Percentiles rank a stretch among this genome's conserved stretches.
Conservation (phyloP, 2,888 invertebrate species). For the Eupithecia dodoneata region DNA sequence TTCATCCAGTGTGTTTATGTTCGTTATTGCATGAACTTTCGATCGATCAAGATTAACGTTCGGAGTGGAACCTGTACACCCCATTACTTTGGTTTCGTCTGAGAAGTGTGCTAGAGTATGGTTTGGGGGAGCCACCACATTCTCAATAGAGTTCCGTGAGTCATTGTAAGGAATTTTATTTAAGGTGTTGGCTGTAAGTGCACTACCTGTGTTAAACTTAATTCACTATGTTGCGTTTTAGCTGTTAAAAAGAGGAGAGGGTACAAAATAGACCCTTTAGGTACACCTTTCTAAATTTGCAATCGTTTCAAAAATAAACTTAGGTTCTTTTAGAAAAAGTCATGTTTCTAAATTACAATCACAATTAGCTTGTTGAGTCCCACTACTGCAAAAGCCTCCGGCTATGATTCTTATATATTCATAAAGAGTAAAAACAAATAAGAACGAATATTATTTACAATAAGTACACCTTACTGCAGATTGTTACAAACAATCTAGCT, state of each 20-base stretch:
- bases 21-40: neutral
- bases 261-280: conserved; percentile 16
- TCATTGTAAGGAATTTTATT: conserved; percentile 37
- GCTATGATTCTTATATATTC: too few species aligned
- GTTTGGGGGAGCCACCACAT: conserved; percentile 35
- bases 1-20: neutral
- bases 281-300: conserved; percentile 14
- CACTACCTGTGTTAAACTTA: conserved; percentile 26
- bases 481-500: too few species aligned
- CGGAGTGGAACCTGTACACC: conserved; percentile 13
- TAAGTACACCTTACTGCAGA: too few species aligned
- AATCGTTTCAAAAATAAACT: neutral
- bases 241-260: conserved; percentile 12
- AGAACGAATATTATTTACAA: too few species aligned
- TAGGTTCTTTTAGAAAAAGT: too few species aligned
- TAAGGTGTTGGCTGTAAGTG: conserved; percentile 30
- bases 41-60: neutral
- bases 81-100: conserved; percentile 12
- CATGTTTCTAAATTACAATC: too few species aligned
- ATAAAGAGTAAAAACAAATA: too few species aligned
- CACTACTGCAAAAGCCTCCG: too few species aligned
- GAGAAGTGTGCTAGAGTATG: neutral
- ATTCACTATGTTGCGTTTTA: conserved; percentile 17
- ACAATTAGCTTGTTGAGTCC: too few species aligned
- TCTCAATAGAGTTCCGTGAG: conserved; percentile 34